A percentile compares a stretch with the other conserved stretches of the same genome.
Evolutionary conservation across 2,888 invertebrate species (phyloP).

Genomic region (Camptogramma bilineatum): DNA sequence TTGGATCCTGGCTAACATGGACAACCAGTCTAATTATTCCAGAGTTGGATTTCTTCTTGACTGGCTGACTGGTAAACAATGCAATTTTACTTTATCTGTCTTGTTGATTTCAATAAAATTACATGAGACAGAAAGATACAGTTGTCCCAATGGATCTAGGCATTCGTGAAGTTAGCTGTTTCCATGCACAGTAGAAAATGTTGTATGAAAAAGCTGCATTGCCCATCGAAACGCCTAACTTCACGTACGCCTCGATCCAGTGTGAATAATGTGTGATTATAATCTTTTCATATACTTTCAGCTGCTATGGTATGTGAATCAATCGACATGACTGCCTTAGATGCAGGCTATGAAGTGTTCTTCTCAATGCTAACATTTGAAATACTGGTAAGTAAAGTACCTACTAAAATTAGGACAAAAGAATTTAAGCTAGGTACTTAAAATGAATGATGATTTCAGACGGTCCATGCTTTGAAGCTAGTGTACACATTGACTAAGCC

Average conservation of each 20-base stretch:
- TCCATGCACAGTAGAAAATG: no score
- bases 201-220: no score
- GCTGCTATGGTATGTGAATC: conserved; percentile 76
- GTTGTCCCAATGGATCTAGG: no score
- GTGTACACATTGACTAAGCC: conserved; percentile 79
- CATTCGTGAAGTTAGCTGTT: no score
- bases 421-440: not conserved
- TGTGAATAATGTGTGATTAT: not conserved
- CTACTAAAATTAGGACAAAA: not conserved
- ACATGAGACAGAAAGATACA: no score
- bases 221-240: no score
- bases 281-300: conserved; percentile 47
- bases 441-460: conserved; percentile 56
- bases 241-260: no score
- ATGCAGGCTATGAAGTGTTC: conserved; percentile 78
- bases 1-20: conserved; percentile 72
- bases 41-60: conserved; percentile 72
- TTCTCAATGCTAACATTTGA: conserved; percentile 70
- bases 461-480: conserved; percentile 71
- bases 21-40: conserved; percentile 60
- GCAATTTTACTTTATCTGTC: not conserved
- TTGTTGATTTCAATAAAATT: not conserved
- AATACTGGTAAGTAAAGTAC: conserved; percentile 63
- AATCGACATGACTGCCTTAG: conserved; percentile 68
- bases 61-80: conserved; percentile 73